Evolutionary conservation across 2,797 vertebrate species (phyloP), one percentile per base, ranked within the genome.

Genomic region (Ataeniobius toweri): DNA sequence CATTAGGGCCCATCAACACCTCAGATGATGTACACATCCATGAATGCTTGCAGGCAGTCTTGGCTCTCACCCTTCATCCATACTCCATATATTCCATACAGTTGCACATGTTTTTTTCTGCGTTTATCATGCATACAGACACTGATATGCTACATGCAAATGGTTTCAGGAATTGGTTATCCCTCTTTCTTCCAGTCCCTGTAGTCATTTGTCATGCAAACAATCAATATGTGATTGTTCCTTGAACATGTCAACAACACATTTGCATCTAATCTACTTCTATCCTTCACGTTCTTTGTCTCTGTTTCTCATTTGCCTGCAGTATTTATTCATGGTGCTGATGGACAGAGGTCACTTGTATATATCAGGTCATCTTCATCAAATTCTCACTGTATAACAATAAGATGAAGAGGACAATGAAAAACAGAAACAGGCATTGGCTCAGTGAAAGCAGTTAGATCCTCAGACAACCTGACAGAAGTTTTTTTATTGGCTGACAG

Each of bases 1-100:
- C 89, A 94, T 95, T 93, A 95, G 86, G 88, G 85, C 86, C 90
- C 91, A 94, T 95, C 93, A 95, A 74, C 83, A 84, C 83, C 88
- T 91, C 46, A 5, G 81, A 93, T 95, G 93, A 95, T 94, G 89
- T 92, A 93, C 91, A 92, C 89, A 90, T 92, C 85, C 77, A 84
- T 86, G 89, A 92, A 95, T 92, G 89, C 86, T 86, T 76, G 85
- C 89, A 92, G 92, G 91, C 92, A 92, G 89, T 84, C 81, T 28
- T 28, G 73, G 89, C 76, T 83, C 89, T 82, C 76, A 68, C 89
- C 86, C 90, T 91, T 90, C 88, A 91, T 92, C 83, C 88, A 77
- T 79, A 58, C 77, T 84, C 85, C 74, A 80, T 85, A 79, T 82
- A 87, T 85, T 83, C 77, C 73, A 63, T 26, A 71, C 88, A 79